Base-by-base conservation (phyloP, 1,140 invertebrate genomes). In the Ctenoplectra terminalis region DNA sequence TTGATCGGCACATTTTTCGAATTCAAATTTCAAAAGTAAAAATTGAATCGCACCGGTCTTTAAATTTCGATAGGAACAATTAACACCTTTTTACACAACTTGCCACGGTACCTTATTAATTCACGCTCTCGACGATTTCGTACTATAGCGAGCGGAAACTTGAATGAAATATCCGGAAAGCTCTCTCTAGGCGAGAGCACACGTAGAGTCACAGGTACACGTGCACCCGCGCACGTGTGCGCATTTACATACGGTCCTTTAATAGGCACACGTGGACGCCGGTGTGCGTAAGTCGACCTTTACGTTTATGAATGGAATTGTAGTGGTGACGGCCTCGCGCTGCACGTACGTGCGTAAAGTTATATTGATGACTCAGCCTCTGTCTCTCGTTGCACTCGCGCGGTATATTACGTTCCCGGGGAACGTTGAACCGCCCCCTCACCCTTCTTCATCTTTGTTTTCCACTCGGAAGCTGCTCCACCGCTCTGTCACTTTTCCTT, bases 301-400 rank as follows among this genome's bases (percentile, higher is more conserved):
- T 70, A 73, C 63, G 73, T 69, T 87, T 66, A 83, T 87, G 86
- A 87, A 87, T 87, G 86, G 79, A 61, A 71, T 63, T 87, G 86
- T 87, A 84, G 85, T 87, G 63, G 86, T 86, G 61, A 37, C 75
- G 72, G 60, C 34, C 48, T 31, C 50, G 61, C 54, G 60, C 37
- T 61, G 60, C 73, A 76, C 71, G 83, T 81, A 67, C 85, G 85
- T 83, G 82, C 80, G 85, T 86, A 79, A 87, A 87, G 86, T 87
- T 87, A 87, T 87, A 87, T 87, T 60, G 86, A 87, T 87, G 86
- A 87, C 85, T 87, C 86, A 87, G 81, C 52, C 76, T 56, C 73
- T 84, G 72, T 74, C 73, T 87, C 82, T 84, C 85, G 77, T 86
- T 86, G 73, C 71, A 81, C 76, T 72, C 81, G 81, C 63, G 74